A percentile compares a stretch with the other conserved stretches of the same genome.
Conservation (phyloP, 2,797 vertebrate genomes). For the Danio jaintianensis region DNA sequence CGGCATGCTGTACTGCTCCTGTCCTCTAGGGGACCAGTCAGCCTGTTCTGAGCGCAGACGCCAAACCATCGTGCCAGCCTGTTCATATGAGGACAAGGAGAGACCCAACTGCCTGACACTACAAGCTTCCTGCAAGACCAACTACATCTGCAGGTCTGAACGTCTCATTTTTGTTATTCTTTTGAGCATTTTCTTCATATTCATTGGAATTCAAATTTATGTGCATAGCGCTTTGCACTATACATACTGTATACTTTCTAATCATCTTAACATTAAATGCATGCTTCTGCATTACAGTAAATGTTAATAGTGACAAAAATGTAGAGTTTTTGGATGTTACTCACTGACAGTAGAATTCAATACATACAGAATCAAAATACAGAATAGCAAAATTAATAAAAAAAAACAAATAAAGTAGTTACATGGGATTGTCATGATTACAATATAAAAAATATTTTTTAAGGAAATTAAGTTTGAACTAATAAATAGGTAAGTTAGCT, state of each 20-base stretch:
- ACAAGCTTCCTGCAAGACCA: slow-evolving; percentile 92
- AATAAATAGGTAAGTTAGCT: not conserved
- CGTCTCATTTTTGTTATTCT: not conserved
- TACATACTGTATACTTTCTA: too few relatives aligned
- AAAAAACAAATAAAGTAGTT: too few relatives aligned
- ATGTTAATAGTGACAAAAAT: too few relatives aligned
- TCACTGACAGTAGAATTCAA: too few relatives aligned
- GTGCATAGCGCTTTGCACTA: too few relatives aligned
- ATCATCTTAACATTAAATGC: too few relatives aligned
- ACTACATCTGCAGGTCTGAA: slow-evolving; percentile 97
- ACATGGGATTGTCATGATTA: too few relatives aligned
- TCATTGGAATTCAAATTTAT: not conserved
- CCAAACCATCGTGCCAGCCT: slow-evolving; percentile 95
- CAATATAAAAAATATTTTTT: too few relatives aligned
- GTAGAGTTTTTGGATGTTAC: too few relatives aligned
- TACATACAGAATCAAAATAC: too few relatives aligned
- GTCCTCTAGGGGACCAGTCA: slow-evolving; percentile 81
- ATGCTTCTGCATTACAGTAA: too few relatives aligned
- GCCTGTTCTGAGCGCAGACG: slow-evolving; percentile 92
- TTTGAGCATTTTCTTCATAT: not conserved
- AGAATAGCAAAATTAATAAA: too few relatives aligned
- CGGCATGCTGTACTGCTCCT: slow-evolving; percentile 97
- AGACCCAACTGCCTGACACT: slow-evolving; percentile 93
- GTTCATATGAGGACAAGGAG: slow-evolving; percentile 96
- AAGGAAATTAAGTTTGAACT: not conserved